phyloP scores from a whole-genome alignment of 1,140 invertebrate genomes.

The Oscheius sp. region DNA sequence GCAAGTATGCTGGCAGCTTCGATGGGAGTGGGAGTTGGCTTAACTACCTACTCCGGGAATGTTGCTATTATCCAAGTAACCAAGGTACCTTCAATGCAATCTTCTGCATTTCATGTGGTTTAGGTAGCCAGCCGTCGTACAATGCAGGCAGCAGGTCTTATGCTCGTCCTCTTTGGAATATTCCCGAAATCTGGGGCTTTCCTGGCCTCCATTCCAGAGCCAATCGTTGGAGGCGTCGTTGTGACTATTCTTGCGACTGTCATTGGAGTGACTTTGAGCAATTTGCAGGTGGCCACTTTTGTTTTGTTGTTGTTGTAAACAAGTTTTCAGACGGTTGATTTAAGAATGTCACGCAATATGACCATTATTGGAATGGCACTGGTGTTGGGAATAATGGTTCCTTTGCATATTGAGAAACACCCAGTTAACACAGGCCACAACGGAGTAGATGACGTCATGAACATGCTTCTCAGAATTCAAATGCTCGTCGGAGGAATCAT shows the following conservation, averaged over 20 bases:
- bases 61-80: conserved; percentile 35
- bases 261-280: conserved; percentile 25
- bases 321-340: conserved; percentile 34
- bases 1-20: conserved; percentile 56
- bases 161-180: conserved; percentile 32
- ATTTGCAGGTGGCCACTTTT: conserved; percentile 34
- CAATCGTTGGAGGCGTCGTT: conserved; percentile 39
- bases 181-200: conserved; percentile 38
- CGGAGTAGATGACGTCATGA: conserved; percentile 20
- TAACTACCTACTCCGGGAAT: conserved; percentile 35
- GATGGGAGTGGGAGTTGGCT: conserved; percentile 34
- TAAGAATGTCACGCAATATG: conserved; percentile 39
- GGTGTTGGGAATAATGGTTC: conserved; percentile 21
- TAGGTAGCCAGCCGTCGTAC: conserved; percentile 36
- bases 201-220: conserved; percentile 32
- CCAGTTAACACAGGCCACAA: conserved; percentile 31
- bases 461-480: conserved; percentile 22
- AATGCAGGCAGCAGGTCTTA: conserved; percentile 36
- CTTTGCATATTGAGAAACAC: conserved; percentile 34
- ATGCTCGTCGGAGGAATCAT: conserved; percentile 33
- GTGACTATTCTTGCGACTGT: conserved; percentile 35
- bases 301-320: neutral
- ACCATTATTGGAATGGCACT: conserved; percentile 38
- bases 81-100: conserved; percentile 39
- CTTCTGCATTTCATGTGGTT: conserved; percentile 45